Evolutionary conservation across 2,888 invertebrate species (phyloP), one percentile per base, ranked within the genome.

Genomic region (Fragum sueziense): DNA sequence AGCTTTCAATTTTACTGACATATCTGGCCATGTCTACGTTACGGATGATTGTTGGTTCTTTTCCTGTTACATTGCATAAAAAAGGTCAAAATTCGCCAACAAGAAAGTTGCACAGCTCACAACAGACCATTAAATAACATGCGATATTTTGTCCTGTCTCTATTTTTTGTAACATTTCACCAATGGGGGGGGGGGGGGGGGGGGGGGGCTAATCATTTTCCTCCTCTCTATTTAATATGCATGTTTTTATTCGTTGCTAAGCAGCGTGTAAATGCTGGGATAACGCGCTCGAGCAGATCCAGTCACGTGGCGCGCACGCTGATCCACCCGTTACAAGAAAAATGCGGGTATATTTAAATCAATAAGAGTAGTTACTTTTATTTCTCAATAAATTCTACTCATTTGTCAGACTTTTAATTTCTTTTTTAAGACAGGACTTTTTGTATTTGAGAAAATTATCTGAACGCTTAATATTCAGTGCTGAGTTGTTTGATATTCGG

Each of bases 261-360:
- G 52, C 70, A 62, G 62, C 51, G 70, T 70, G 62, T 75, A 75
- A 75, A 75, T 62, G 61, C 57, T 70, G 41, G 25, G 61, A 70
- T 51, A 41, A 31, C 37, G 52, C 62, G 72, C 77, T 69, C 77
- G 69, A 37, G 76, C 71, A 67, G 17, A 22, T 29, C 47, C 14
- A 25, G 71, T 33, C 76, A 71, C 76, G 76, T 76, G 76, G 37
- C 25, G 29, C 25, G 31, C 51, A 52, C 76, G 62, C 65, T 54
- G 70, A 70, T 76, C 70, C 70, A 71, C 76, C 76, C 76, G 76
- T 70, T 54, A 41, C 52, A 61, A 51, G 37, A 25, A 52, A 51
- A n/a, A 76, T 76, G 76, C 76, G 76, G 76, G 76, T 76, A 76
- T 70, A 76, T 47, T 76, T 65, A 70, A 62, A 51, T 57, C 25